These are phyloP conservation scores for Siderastrea radians DNA, from an alignment of 92 coral and sea anemone genomes.

Conservation along the genomic window DNA sequence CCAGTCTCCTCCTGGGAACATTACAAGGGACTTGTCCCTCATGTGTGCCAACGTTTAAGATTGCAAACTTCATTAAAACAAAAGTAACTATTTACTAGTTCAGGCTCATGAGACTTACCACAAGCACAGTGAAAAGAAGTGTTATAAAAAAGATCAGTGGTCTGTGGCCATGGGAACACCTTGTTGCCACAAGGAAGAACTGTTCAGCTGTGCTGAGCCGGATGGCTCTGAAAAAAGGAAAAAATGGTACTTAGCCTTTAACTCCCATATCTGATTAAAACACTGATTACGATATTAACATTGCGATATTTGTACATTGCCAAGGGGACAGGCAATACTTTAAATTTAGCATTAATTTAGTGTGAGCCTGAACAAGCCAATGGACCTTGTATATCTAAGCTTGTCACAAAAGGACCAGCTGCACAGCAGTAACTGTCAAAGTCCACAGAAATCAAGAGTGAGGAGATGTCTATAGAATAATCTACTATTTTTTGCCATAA, in stretches of 20 bases:
- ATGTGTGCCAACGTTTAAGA: background rate
- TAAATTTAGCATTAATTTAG: too few species aligned
- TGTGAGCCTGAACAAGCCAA: too few species aligned
- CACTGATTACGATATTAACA: background rate
- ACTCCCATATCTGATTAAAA: background rate
- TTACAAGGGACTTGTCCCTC: too few species aligned
- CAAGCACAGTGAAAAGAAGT: constrained; percentile 91
- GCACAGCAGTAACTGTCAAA: too few species aligned
- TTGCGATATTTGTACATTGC: background rate
- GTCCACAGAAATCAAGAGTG: too few species aligned
- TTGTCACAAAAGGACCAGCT: too few species aligned
- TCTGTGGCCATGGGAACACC: constrained; percentile 96
- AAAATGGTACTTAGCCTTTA: background rate
- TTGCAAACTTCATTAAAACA: too few species aligned
- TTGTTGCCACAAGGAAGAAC: constrained; percentile 96
- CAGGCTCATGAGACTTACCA: constrained; percentile 66
- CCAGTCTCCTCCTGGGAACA: too few species aligned
- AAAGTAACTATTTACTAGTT: background rate
- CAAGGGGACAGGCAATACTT: too few species aligned
- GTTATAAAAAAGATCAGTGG: constrained; percentile 95
- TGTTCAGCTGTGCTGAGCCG: constrained; percentile 94
- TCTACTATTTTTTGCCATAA: too few species aligned
- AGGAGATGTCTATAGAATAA: too few species aligned
- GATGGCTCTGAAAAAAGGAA: constrained; percentile 75
- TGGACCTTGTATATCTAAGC: too few species aligned